Percentiles rank a stretch among this genome's conserved stretches.
phyloP scores from a whole-genome alignment of 2,888 invertebrate genomes.

The Rhopalosiphum nymphaeae region DNA sequence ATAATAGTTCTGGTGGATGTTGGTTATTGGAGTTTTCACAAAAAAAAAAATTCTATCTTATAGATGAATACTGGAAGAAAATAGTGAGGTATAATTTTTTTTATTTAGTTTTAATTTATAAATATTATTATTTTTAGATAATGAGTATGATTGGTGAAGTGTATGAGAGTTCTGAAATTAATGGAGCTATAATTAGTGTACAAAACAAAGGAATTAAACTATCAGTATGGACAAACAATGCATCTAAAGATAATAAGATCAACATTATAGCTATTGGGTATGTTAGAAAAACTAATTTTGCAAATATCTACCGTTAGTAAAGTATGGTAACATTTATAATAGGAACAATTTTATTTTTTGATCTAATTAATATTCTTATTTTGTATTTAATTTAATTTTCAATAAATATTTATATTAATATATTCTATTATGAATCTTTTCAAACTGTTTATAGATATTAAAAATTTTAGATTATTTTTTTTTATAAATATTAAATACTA shows the following conservation, averaged over 20 bases:
- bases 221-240: constrained; percentile 94
- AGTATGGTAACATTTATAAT: background rate
- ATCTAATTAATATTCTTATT: too few species aligned
- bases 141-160: constrained; percentile 95
- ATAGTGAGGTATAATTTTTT: constrained; percentile 73
- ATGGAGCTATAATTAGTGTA: constrained; percentile 96
- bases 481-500: too few species aligned
- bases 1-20: constrained; percentile 91
- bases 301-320: background rate
- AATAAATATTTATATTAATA: too few species aligned
- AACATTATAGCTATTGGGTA: constrained; percentile 89
- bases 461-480: too few species aligned
- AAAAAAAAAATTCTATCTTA: background rate
- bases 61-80: constrained; percentile 91
- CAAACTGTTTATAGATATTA: too few species aligned
- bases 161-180: constrained; percentile 94
- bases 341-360: background rate
- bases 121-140: constrained; percentile 72
- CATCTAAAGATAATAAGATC: constrained; percentile 69
- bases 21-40: constrained; percentile 81
- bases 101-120: background rate
- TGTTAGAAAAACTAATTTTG: constrained; percentile 66
- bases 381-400: too few species aligned
- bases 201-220: constrained; percentile 93
- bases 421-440: too few species aligned